Conservation (phyloP, 2,888 invertebrate species). For the Cosmopolites sordidus region DNA sequence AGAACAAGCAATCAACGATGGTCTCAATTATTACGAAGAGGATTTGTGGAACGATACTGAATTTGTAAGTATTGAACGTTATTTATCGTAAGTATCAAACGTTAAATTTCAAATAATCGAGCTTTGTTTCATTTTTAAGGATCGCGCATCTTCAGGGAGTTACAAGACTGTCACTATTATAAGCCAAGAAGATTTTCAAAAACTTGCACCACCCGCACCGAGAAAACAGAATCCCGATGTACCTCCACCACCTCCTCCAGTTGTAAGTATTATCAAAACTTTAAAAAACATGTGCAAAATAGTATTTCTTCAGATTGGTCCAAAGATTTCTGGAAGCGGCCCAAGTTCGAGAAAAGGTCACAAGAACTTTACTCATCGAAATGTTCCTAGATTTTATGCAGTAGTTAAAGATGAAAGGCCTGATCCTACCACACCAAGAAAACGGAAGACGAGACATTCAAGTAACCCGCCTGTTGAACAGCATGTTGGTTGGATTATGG, state of each 20-base stretch:
- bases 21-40: constrained; percentile 93
- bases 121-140: constrained; percentile 38
- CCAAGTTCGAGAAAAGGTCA: background rate
- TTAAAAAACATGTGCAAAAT: background rate
- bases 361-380: constrained; percentile 43
- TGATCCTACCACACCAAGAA: constrained; percentile 68
- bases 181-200: constrained; percentile 83
- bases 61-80: constrained; percentile 29
- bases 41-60: constrained; percentile 72
- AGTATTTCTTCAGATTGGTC: background rate
- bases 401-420: constrained; percentile 74
- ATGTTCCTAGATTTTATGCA: constrained; percentile 87
- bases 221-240: constrained; percentile 67
- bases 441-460: constrained; percentile 88
- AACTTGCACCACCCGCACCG: constrained; percentile 63
- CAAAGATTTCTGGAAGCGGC: background rate
- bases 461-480: constrained; percentile 91
- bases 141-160: constrained; percentile 53
- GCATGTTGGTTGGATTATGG: constrained; percentile 98
- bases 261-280: too few relatives aligned
- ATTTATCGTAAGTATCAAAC: background rate
- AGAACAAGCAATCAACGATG: constrained; percentile 93
- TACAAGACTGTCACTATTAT: constrained; percentile 87
- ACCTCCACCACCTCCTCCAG: constrained; percentile 76
- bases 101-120: too few relatives aligned